A percentile compares a stretch with the other conserved stretches of the same genome.
These are phyloP conservation scores for Lateolabrax maculatus DNA, from an alignment of 2,797 vertebrate species.

Conservation along the genomic window DNA sequence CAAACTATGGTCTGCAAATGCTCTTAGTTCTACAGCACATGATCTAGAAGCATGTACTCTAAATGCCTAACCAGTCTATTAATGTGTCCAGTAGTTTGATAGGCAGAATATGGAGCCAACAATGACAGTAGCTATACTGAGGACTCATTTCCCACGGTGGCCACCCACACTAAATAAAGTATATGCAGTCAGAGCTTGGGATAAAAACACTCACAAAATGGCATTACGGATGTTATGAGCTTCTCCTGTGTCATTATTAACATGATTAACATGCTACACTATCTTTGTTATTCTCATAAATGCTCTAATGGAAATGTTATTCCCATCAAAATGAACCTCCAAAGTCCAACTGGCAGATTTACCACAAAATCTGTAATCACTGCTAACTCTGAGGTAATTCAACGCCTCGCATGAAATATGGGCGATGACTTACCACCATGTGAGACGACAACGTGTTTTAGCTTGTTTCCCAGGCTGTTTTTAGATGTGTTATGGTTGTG, in stretches of 20 bases:
- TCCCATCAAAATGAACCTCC: conserved; percentile 53
- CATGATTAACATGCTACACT: conserved; percentile 48
- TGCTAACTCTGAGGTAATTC: conserved; percentile 70
- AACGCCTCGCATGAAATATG: conserved; percentile 66
- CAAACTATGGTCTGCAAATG: conserved; percentile 6
- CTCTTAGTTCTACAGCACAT: conserved; percentile 1
- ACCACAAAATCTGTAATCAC: conserved; percentile 68
- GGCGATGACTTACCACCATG: conserved; percentile 66
- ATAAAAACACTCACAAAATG: conserved; percentile 52
- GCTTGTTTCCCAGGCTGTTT: conserved; percentile 84
- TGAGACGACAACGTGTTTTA: conserved; percentile 60
- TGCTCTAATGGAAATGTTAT: conserved; percentile 49
- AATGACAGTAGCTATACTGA: conserved; percentile 37
- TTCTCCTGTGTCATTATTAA: conserved; percentile 71
- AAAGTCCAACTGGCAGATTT: conserved; percentile 55
- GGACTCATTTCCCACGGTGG: conserved; percentile 44
- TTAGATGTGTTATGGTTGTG: conserved; percentile 83
- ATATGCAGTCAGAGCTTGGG: conserved; percentile 43
- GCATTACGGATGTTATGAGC: conserved; percentile 67
- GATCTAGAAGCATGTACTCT: neutral
- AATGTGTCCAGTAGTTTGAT: conserved; percentile 28
- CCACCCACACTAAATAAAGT: conserved; percentile 63
- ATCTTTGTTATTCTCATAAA: conserved; percentile 48
- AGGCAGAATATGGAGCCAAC: conserved; percentile 30
- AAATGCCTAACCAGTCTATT: conserved; percentile 22